A percentile compares a stretch with the other conserved stretches of the same genome.
Evolutionary conservation across 2,113 vertebrate species (phyloP).

Genomic region (Antechinus flavipes): DNA sequence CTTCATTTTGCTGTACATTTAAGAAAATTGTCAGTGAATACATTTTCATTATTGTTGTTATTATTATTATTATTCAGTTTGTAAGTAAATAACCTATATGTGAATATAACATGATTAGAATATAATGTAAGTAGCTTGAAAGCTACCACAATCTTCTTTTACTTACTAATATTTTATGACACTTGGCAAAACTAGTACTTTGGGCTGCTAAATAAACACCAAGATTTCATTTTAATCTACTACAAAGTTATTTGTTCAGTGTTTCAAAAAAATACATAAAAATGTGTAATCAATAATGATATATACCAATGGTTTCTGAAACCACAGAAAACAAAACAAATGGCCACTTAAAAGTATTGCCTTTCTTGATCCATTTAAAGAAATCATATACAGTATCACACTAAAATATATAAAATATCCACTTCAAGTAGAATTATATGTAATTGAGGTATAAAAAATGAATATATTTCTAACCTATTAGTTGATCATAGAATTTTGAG

Average conservation of each 20-base stretch:
- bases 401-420: neutral
- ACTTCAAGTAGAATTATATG: conserved; percentile 17
- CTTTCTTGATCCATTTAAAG: conserved; percentile 52
- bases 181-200: conserved; percentile 60
- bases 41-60: conserved; percentile 69
- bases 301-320: conserved; percentile 52
- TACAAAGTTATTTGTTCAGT: conserved; percentile 67
- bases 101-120: conserved; percentile 56
- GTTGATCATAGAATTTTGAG: neutral
- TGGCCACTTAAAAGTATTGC: conserved; percentile 46
- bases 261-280: conserved; percentile 71
- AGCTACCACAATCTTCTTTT: conserved; percentile 51
- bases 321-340: conserved; percentile 62
- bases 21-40: conserved; percentile 68
- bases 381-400: conserved; percentile 4
- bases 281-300: conserved; percentile 5
- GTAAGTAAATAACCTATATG: conserved; percentile 71
- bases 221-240: conserved; percentile 65
- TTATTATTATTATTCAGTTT: conserved; percentile 55
- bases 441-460: neutral
- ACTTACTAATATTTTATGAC: conserved; percentile 65
- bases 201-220: conserved; percentile 68
- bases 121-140: conserved; percentile 70
- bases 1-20: conserved; percentile 63
- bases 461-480: neutral